phyloP scores from a whole-genome alignment of 92 coral and sea anemone species.

The Paramuricea clavata region DNA sequence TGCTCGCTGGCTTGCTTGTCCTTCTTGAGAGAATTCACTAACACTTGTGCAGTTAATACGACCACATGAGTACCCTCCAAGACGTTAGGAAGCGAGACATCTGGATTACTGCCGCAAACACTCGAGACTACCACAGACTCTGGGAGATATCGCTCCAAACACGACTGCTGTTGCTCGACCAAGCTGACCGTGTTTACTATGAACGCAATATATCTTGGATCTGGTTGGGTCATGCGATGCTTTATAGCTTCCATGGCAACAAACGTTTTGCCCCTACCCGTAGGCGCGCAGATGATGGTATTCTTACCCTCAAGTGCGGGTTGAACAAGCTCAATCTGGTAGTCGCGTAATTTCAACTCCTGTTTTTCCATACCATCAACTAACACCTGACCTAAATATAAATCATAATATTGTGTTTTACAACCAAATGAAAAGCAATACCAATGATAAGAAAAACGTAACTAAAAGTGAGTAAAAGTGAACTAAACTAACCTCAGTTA shows the following conservation, averaged over 20 bases:
- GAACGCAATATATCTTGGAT: constrained; percentile 73
- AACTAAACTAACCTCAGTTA: no score
- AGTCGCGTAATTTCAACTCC: constrained; percentile 60
- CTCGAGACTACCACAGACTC: constrained; percentile 23
- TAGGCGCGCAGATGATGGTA: constrained; percentile 93
- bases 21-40: constrained; percentile 83
- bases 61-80: constrained; percentile 74
- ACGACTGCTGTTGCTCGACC: constrained; percentile 86
- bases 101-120: constrained; percentile 74
- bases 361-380: constrained; percentile 63
- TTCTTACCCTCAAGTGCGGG: constrained; percentile 84
- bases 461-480: no score
- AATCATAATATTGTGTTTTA: neutral
- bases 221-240: constrained; percentile 58
- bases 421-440: no score
- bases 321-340: constrained; percentile 80
- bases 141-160: constrained; percentile 78
- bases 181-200: constrained; percentile 94
- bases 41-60: constrained; percentile 89
- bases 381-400: constrained; percentile 54
- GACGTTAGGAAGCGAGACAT: constrained; percentile 74
- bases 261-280: constrained; percentile 89
- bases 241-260: constrained; percentile 86
- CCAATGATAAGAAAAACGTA: no score
- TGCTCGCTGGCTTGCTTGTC: neutral